Percentiles rank a stretch among this genome's conserved stretches.
phyloP scores from a whole-genome alignment of 2,888 invertebrate species.

The Salpingus planirostris region DNA sequence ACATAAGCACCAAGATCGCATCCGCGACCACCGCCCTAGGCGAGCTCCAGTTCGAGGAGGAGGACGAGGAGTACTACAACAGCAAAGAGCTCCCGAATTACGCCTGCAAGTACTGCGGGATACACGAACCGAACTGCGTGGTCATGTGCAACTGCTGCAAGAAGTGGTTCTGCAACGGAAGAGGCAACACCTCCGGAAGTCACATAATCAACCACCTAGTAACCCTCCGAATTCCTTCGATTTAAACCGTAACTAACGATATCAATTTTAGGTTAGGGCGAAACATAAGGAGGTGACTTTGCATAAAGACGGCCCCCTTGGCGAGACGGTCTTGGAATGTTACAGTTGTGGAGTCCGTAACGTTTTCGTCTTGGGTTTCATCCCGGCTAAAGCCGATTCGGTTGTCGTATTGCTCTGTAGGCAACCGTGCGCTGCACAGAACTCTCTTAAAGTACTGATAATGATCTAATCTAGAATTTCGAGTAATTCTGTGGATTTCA shows the following conservation, averaged over 20 bases:
- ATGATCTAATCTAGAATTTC: slow-evolving; percentile 1
- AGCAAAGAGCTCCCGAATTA: slow-evolving; percentile 85
- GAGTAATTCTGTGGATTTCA: slow-evolving; percentile 12
- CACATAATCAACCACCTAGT: slow-evolving; percentile 99
- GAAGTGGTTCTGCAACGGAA: slow-evolving; percentile 99
- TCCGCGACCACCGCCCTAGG: slow-evolving; percentile 67
- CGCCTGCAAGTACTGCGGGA: slow-evolving; percentile 99
- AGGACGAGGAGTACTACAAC: slow-evolving; percentile 81
- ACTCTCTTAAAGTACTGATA: slow-evolving; percentile 70
- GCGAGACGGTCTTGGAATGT: slow-evolving; percentile 96
- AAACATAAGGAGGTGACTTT: slow-evolving; percentile 98
- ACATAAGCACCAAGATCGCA: slow-evolving; percentile 53
- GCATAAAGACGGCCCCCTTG: slow-evolving; percentile 94
- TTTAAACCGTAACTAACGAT: not conserved
- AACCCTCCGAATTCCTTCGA: slow-evolving; percentile 12
- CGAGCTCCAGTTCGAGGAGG: slow-evolving; percentile 92
- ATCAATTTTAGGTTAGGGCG: slow-evolving; percentile 54
- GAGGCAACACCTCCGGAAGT: slow-evolving; percentile 95
- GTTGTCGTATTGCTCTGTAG: slow-evolving; percentile 95
- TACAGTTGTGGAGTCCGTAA: slow-evolving; percentile 98
- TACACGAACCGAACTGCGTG: slow-evolving; percentile 94
- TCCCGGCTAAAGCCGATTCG: slow-evolving; percentile 97
- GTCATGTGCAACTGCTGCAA: slow-evolving; percentile 98
- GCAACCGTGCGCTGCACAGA: slow-evolving; percentile 97
- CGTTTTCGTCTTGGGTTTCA: slow-evolving; percentile 97